Conservation (phyloP, 2,888 invertebrate genomes). For the Polietes domitor region DNA sequence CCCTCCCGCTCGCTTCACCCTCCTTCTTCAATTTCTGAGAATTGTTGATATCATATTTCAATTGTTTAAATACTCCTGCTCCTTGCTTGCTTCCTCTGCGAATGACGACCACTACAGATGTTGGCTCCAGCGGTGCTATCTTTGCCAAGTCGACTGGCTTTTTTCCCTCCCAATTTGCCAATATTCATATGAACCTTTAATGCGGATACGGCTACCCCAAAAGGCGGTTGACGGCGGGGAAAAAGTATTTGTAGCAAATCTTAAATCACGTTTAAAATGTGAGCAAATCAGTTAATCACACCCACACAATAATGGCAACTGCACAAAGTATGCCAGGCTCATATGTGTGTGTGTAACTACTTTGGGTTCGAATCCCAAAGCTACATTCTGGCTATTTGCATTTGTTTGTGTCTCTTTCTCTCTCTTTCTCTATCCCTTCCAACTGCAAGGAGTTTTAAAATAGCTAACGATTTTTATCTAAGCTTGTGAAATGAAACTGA, state of each 20-base stretch:
- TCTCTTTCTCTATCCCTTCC: not conserved
- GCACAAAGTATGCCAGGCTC: not conserved
- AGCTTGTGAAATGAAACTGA: slow-evolving; percentile 40
- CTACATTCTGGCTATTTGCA: not conserved
- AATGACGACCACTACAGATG: slow-evolving; percentile 35
- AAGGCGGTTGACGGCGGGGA: slow-evolving; percentile 7
- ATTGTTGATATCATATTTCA: slow-evolving; percentile 45
- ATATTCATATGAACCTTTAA: slow-evolving; percentile 18
- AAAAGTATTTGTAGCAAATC: slow-evolving; percentile 77
- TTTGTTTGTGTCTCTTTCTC: no score
- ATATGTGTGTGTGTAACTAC: not conserved
- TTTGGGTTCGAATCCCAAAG: not conserved
- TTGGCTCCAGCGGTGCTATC: slow-evolving; percentile 41
- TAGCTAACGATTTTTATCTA: slow-evolving; percentile 52
- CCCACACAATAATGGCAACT: slow-evolving; percentile 74
- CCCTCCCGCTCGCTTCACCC: not conserved
- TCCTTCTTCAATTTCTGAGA: slow-evolving; percentile 50
- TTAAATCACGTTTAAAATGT: slow-evolving; percentile 80
- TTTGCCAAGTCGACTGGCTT: slow-evolving; percentile 7
- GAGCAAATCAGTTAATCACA: slow-evolving; percentile 80
- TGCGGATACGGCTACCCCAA: slow-evolving; percentile 27
- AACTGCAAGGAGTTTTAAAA: slow-evolving; percentile 53
- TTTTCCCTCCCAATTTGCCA: slow-evolving; percentile 29
- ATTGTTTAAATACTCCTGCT: slow-evolving; percentile 11
- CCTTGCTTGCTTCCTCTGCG: slow-evolving; percentile 16